Evolutionary conservation across 1,140 invertebrate genomes (phyloP), one percentile per base, ranked within the genome.

Genomic region (Eupristina koningsbergeri): DNA sequence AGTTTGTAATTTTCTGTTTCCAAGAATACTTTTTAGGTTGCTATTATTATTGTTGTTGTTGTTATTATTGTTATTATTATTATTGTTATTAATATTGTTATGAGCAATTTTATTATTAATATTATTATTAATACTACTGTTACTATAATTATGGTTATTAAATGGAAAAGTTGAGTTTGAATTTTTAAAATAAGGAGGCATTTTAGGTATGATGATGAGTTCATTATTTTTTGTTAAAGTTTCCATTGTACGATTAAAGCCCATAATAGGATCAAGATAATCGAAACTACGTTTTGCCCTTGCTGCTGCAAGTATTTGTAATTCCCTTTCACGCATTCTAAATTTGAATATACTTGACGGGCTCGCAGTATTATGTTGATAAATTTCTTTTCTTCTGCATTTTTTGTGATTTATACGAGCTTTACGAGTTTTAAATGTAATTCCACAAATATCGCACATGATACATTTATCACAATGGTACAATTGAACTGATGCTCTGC

Each of bases 141-240:
- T 75, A 69, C 41, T 63, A 13, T 11, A 29, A 63, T 58, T 83
- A 34, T 34, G 61, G 29, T 58, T 76, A 9, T 45, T 26, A n/a
- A 61, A 53, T 5, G 47, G 8, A 17, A 69, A 80, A 71, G 26
- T 69, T n/a, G 34, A 22, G 11, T 61, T 84, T 41, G 26, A 31
- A 63, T 0, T 9, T 77, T 81, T 78, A 31, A 86, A 87, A 9
- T 88, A 85, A 17, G 61, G 29, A n/a, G 83, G 73, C 15, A 85
- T 86, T 85, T 90, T 90, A 19, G 91, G 91, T 80, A 91, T 92
- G 17, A 93, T 88, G 61, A 92, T 89, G 3, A 93, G 64, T 69
- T 92, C 91, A 1, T 90, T 87, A 36, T 93, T 93, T 19, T 89
- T 91, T 36, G 86, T 86, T 61, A 93, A 77, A 1, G 80, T 84